Evolutionary conservation across 2,113 vertebrate species (phyloP).

Genomic region (Takifugu flavidus): DNA sequence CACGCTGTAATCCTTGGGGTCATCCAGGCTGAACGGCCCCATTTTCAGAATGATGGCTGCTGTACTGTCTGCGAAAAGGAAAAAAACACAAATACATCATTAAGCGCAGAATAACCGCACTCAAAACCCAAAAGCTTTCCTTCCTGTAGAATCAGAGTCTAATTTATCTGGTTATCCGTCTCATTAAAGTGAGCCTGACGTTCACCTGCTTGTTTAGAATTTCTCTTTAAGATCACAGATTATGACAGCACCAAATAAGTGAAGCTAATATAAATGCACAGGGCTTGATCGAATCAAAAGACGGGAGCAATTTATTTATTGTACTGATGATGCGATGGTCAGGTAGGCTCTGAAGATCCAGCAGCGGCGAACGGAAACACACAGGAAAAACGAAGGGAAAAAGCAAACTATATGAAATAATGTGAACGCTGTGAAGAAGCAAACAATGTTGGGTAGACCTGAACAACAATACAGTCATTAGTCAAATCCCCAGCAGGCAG

Average conservation of each 20-base stretch:
- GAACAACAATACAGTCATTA: slow-evolving; percentile 48
- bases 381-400: not conserved
- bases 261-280: too few relatives aligned
- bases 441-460: not conserved
- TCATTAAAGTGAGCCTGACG: slow-evolving; percentile 11
- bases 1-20: slow-evolving; percentile 78
- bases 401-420: not conserved
- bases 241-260: slow-evolving; percentile 5
- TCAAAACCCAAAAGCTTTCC: not conserved
- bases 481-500: slow-evolving; percentile 27
- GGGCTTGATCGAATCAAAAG: too few relatives aligned
- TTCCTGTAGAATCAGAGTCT: slow-evolving; percentile 9
- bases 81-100: slow-evolving; percentile 10
- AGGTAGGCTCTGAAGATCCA: not conserved
- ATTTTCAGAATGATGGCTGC: slow-evolving; percentile 82
- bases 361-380: not conserved
- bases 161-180: slow-evolving; percentile 28
- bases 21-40: slow-evolving; percentile 83
- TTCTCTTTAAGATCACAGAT: slow-evolving; percentile 20
- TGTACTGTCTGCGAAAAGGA: slow-evolving; percentile 80
- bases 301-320: too few relatives aligned
- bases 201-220: slow-evolving; percentile 18
- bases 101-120: slow-evolving; percentile 2
- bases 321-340: too few relatives aligned
- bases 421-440: not conserved